A percentile compares a stretch with the other conserved stretches of the same genome.
These are phyloP conservation scores for Dasypus novemcinctus DNA, from an alignment of 2,113 vertebrate genomes.

Conservation along the genomic window DNA sequence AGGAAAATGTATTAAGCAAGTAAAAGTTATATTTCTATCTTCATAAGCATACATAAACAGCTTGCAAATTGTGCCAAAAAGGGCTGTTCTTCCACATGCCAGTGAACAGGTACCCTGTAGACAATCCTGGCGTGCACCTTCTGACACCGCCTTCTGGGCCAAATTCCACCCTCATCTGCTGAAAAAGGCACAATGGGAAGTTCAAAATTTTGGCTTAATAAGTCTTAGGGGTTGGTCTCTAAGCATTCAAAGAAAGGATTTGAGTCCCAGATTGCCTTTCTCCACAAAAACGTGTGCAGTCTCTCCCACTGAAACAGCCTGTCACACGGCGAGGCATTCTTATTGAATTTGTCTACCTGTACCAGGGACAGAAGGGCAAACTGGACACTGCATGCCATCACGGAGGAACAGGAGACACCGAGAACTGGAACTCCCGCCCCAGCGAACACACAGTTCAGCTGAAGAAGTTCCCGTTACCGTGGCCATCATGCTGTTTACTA, in stretches of 20 bases:
- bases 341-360: not conserved
- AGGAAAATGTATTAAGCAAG: conserved; percentile 4
- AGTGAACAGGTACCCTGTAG: not conserved
- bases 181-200: not conserved
- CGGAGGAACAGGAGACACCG: not conserved
- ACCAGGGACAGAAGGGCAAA: not conserved
- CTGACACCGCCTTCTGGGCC: not conserved
- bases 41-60: not conserved
- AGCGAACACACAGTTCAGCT: not conserved
- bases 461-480: not conserved
- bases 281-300: not conserved
- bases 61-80: not conserved
- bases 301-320: too few species aligned
- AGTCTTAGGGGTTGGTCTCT: not conserved
- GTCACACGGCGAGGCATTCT: not conserved
- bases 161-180: not conserved
- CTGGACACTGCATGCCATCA: not conserved
- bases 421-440: not conserved
- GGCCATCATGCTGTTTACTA: not conserved
- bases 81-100: not conserved
- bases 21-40: not conserved
- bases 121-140: not conserved
- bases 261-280: not conserved
- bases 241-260: not conserved
- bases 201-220: not conserved